Base-by-base conservation (phyloP, 2,888 invertebrate genomes). In the Epistrophe eligans region DNA sequence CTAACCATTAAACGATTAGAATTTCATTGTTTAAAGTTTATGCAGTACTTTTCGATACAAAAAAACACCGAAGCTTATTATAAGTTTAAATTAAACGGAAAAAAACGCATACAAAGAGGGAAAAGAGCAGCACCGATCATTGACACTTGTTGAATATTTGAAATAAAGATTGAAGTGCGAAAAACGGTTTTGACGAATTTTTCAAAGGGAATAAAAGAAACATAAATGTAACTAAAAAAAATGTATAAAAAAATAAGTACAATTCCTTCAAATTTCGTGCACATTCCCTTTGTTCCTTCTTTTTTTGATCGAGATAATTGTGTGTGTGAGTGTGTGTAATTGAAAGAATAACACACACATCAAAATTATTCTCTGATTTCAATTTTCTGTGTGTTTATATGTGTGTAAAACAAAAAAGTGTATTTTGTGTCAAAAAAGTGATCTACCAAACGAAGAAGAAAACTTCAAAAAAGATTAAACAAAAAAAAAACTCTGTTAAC, bases 221-320 rank as follows among this genome's bases (percentile, higher is more conserved):
- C 38, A 52, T 52, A 58, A 52, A 67, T 52, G 55, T 40, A 24
- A 50, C 10, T 48, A 9, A 10, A 72, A 32, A 35, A 50, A 50
- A 50, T 19, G 52, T 17, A 0, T 19, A 3, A 38, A 38, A 38
- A 58, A 58, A 58, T 52, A 77, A 81, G 85, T 77, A 77, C 77
- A 64, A 85, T 79, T 85, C 77, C 79, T 83, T 62, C 57, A 79
- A 82, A 87, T 72, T 79, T 87, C 48, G 72, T 72, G 67, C 76
- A 79, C 83, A 79, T 83, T 87, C 79, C 79, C 83, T 87, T 87
- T 87, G 83, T 83, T 87, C 64, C 79, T 82, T 60, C 45, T 72
- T 72, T 72, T 72, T 81, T 79, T 67, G 48, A 81, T 81, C 67
- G 55, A 85, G 74, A 82, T 85, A 70, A 79, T 58, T 82, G 79